Percentiles rank a stretch among this genome's conserved stretches.
Conservation (phyloP, 2,113 vertebrate genomes). For the Regulus satrapa region DNA sequence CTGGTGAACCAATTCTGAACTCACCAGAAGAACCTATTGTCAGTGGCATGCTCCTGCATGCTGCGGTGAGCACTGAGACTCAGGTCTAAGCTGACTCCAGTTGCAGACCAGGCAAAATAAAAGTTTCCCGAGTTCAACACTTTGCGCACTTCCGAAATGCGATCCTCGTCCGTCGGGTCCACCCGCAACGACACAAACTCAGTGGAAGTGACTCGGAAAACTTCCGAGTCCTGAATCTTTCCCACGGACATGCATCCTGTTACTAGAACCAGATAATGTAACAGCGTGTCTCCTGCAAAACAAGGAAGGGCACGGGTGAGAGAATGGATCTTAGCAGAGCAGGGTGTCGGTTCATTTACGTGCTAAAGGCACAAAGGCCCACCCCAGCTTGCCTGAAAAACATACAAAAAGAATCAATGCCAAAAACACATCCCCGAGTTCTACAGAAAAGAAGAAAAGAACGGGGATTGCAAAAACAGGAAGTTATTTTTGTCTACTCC, state of each 20-base stretch:
- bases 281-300: conserved; percentile 85
- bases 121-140: conserved; percentile 95
- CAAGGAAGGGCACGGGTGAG: background rate
- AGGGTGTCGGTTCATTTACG: fast-evolving
- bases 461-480: background rate
- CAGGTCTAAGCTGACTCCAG: conserved; percentile 88
- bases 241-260: conserved; percentile 97
- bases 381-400: background rate
- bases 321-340: background rate
- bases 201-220: conserved; percentile 95
- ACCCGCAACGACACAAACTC: conserved; percentile 88
- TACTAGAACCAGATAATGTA: conserved; percentile 93
- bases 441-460: background rate
- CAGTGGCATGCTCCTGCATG: conserved; percentile 87
- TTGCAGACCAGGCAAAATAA: conserved; percentile 94
- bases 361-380: background rate
- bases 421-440: background rate
- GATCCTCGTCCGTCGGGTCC: conserved; percentile 89
- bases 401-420: background rate
- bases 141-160: conserved; percentile 91
- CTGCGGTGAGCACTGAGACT: conserved; percentile 93
- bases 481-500: conserved; percentile 7
- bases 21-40: conserved; percentile 98
- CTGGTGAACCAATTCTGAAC: background rate
- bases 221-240: conserved; percentile 96